Evolutionary conservation across 2,113 vertebrate species (phyloP), one percentile per base, ranked within the genome.

Genomic region (Nothoprocta pentlandii): DNA sequence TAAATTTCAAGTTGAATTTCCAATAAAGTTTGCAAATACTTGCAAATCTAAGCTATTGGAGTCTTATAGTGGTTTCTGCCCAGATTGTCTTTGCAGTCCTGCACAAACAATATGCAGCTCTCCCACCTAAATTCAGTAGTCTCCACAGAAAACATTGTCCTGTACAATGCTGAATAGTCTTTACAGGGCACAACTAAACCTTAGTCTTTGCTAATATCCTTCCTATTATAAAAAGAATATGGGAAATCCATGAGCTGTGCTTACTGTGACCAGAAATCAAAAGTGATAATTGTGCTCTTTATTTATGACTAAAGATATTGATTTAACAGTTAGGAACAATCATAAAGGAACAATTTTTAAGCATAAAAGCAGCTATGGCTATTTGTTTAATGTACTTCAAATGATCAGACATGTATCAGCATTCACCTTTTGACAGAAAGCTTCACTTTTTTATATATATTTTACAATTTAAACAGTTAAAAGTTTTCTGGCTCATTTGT

Each of bases 11-110:
- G 44, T 47, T 47, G 34, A 42, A 34, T 39, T 81, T 30, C 77
- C 34, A 39, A 8, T 22, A 15, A 85, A 14, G 42, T 41, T 62
- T 89, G 69, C 46, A 61, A 84, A 87, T 10, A 23, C 3, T 39
- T 39, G 36, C 36, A 39, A 39, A 39, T 39, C 6, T 39, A 39
- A 73, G 41, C 51, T 62, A 3, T 4, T 34, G 64, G 61, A 10
- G 17, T 25, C 83, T 71, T 51, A n/a, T 2, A 5, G 36, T 6
- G 64, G 32, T 44, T 87, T 84, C 61, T 78, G n/a, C 14, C 44
- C 0, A 0, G 23, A 77, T 70, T 56, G 42, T 8, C 85, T 74
- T 76, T 0, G 2, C 79, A 88, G 49, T 36, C 59, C 1, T 2
- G 26, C 36, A 62, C 76, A 80, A 82, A 78, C n/a, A 53, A 9